Conservation (phyloP, 2,888 invertebrate species). For the Dicranocentrus wangi region DNA sequence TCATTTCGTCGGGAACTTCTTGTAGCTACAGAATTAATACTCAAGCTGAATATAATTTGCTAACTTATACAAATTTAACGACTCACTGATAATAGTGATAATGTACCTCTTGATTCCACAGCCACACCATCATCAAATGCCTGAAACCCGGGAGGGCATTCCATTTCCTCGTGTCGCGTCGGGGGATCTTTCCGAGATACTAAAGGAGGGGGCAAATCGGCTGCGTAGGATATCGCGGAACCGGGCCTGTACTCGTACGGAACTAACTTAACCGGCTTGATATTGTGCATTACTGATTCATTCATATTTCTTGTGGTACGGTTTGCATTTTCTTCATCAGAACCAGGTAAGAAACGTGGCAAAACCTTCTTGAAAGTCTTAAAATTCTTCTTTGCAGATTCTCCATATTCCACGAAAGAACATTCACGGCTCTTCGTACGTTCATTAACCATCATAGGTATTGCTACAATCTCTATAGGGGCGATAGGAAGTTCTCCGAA, state of each 20-base stretch:
- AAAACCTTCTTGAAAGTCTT: conserved; percentile 61
- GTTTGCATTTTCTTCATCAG: not conserved
- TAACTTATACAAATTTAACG: no score
- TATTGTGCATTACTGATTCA: not conserved
- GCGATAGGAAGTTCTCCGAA: no score
- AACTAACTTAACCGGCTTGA: not conserved
- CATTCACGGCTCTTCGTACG: not conserved
- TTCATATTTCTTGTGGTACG: not conserved
- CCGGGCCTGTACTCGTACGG: conserved; percentile 18
- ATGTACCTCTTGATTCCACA: no score
- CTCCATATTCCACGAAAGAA: not conserved
- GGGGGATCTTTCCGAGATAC: not conserved
- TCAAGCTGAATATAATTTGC: no score
- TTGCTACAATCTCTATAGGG: no score
- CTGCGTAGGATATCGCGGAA: not conserved
- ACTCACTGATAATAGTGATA: no score
- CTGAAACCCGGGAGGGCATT: not conserved
- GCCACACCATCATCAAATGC: not conserved
- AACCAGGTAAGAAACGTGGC: conserved; percentile 10
- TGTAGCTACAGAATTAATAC: no score
- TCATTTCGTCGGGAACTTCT: no score
- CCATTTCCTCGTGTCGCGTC: not conserved
- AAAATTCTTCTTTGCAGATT: conserved; percentile 54
- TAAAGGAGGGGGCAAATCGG: not conserved
- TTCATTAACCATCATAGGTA: conserved; percentile 34